Conservation (phyloP, 2,113 vertebrate genomes). For the Cryptotis parvus region DNA sequence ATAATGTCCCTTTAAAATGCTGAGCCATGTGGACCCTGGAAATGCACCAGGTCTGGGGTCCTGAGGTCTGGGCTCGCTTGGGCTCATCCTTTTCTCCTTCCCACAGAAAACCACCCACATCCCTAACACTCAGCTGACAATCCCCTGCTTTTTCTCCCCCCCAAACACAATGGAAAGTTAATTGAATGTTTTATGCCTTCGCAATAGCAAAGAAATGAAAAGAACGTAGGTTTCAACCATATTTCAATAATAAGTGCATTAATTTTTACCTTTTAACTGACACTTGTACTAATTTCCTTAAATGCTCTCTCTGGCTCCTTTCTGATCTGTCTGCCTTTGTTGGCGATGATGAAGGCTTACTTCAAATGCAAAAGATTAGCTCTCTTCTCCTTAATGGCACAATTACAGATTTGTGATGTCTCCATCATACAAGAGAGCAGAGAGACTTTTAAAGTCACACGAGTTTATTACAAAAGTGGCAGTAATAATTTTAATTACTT, state of each 20-base stretch:
- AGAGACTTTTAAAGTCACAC: conserved; percentile 86
- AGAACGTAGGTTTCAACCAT: conserved; percentile 89
- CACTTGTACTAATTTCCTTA: conserved; percentile 92
- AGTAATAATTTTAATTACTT: conserved; percentile 88
- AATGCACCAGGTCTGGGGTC: neutral
- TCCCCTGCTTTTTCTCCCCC: conserved; percentile 82
- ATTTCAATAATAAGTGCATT: conserved; percentile 91
- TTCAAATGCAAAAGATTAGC: conserved; percentile 91
- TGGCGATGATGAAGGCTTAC: conserved; percentile 89
- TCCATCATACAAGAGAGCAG: conserved; percentile 88
- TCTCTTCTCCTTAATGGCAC: conserved; percentile 90
- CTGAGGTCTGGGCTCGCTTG: neutral
- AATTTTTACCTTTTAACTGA: conserved; percentile 93
- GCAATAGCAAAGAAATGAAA: conserved; percentile 90
- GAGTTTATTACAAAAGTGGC: conserved; percentile 89
- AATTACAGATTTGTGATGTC: conserved; percentile 90
- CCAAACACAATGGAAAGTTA: conserved; percentile 89
- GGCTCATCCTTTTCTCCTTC: conserved; percentile 50
- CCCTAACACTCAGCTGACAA: conserved; percentile 83
- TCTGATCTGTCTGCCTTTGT: conserved; percentile 92
- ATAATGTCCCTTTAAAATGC: neutral
- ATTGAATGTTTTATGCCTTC: conserved; percentile 92
- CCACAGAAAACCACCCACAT: conserved; percentile 77
- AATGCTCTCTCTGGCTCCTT: conserved; percentile 89
- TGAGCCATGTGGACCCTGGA: neutral